These are phyloP conservation scores for Phoxinus phoxinus DNA, from an alignment of 2,113 vertebrate species.

Conservation along the genomic window DNA sequence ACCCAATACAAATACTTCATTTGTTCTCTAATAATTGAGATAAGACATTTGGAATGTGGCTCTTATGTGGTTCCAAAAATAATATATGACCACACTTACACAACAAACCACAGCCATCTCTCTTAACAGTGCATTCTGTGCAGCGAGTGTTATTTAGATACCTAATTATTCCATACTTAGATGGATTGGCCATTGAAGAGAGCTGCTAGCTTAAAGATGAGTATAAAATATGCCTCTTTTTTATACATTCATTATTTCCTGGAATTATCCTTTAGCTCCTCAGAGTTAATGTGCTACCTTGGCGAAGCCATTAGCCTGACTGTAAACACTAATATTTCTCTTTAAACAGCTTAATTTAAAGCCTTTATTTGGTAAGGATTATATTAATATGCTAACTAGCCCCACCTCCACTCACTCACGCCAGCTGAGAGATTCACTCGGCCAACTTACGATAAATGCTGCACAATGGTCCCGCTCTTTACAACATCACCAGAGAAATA, in stretches of 20 bases:
- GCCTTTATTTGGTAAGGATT: background rate
- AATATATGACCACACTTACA: constrained; percentile 8
- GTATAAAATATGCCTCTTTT: constrained; percentile 26
- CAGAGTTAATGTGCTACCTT: constrained; percentile 41
- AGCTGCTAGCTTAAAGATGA: constrained; percentile 17
- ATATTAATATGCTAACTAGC: no score
- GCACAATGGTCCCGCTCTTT: no score
- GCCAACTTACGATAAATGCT: no score
- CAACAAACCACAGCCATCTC: constrained; percentile 12
- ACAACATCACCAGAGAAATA: no score
- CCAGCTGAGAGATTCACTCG: no score
- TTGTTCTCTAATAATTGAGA: constrained; percentile 4
- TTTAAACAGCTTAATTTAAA: constrained; percentile 43
- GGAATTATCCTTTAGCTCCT: constrained; percentile 28
- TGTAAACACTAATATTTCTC: constrained; percentile 49
- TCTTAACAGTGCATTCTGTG: constrained; percentile 28
- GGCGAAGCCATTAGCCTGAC: constrained; percentile 25
- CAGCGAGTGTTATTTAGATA: constrained; percentile 10
- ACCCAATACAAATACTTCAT: background rate
- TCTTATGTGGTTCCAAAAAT: background rate
- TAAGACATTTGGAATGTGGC: background rate
- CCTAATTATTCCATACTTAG: constrained; percentile 47
- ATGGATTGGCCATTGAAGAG: constrained; percentile 43
- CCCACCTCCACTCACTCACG: no score
- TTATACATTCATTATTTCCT: constrained; percentile 33